These are phyloP conservation scores for Archivesica marissinica DNA, from an alignment of 1,140 invertebrate species.

Conservation along the genomic window DNA sequence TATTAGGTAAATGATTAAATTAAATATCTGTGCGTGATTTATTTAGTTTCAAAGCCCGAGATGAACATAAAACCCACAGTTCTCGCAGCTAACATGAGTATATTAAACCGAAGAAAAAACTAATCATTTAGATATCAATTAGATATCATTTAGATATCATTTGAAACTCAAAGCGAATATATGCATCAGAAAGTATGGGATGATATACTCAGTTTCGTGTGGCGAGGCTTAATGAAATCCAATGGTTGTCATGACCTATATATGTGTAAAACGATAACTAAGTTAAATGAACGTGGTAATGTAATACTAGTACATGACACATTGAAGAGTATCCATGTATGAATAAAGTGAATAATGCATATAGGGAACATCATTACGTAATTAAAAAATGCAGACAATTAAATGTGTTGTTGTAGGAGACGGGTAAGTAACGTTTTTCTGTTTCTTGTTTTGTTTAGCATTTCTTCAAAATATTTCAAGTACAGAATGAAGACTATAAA, in stretches of 20 bases:
- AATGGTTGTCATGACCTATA: neutral
- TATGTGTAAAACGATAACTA: neutral
- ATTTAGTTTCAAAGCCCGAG: no score
- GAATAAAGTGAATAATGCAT: neutral
- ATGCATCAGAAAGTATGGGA: no score
- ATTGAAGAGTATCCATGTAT: neutral
- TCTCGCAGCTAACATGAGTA: no score
- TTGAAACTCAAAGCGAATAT: no score
- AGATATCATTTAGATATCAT: no score
- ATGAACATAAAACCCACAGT: no score
- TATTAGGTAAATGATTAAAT: no score
- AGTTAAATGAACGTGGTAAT: neutral
- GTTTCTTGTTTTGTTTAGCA: neutral
- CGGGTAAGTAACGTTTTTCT: slow-evolving; percentile 30
- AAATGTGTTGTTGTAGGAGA: slow-evolving; percentile 52
- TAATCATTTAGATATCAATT: no score
- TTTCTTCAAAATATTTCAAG: neutral
- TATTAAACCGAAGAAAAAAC: no score
- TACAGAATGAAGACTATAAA: neutral
- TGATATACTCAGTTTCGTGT: neutral
- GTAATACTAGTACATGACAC: neutral
- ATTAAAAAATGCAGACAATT: slow-evolving; percentile 39
- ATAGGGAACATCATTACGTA: neutral
- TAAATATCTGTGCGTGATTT: no score
- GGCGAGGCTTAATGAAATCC: neutral